Evolutionary conservation across 2,797 vertebrate genomes (phyloP), one percentile per base, ranked within the genome.

Genomic region (Sebastolobus altivelis): DNA sequence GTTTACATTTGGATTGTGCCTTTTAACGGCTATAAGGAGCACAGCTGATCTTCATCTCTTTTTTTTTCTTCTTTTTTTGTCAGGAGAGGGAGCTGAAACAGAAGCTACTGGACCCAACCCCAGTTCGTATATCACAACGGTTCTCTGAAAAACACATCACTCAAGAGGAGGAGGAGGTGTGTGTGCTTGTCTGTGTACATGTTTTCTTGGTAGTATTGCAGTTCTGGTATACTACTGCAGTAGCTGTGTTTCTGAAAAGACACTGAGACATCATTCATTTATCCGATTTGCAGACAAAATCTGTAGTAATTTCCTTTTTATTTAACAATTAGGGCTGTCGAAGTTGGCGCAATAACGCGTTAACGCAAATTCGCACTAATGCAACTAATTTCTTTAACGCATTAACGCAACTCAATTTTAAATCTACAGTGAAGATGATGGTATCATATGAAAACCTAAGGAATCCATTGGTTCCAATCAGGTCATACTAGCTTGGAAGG

Each of bases 1-100:
- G 12, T 71, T 58, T 72, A 31, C 8, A 46, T 68, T 43, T 72
- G 22, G 10, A 66, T 22, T 59, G 31, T 49, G 8, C 8, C 16
- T 60, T 55, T 55, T 56, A 65, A 27, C 18, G 9, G 22, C 5
- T 37, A 3, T 4, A n/a, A 58, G 31, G n/a, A 76, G 31, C 35
- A 27, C 6, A 73, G 10, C 1, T 66, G 14, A 75, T 60, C 8
- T 20, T 70, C 0, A 10, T 66, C 3, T 78, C 1, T 18, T 70
- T 14, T 8, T 1, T 11, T 33, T 78, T 22, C 12, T 35, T 55
- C 20, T 5, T 70, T 74, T 60, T 56, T 72, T 58, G 75, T 54
- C 89, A 98, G 97, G 97, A 97, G 89, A 97, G 95, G 72, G 97
- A 96, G 90, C 95, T 96, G 87, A 96, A 96, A 85, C 94, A 95